phyloP scores from a whole-genome alignment of 2,797 vertebrate genomes.

The Sebastes hopkinsi region DNA sequence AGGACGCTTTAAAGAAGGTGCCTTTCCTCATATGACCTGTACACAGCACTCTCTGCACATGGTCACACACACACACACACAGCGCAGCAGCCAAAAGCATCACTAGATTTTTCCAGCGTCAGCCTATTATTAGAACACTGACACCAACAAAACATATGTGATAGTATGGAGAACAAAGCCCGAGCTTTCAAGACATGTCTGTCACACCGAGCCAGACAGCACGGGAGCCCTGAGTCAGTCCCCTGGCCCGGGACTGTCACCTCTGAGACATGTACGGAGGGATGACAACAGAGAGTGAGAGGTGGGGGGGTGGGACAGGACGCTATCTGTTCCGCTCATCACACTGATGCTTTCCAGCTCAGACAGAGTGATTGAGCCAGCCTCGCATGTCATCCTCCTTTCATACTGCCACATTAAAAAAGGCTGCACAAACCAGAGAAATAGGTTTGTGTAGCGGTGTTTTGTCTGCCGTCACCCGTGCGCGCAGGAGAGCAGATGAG shows the following conservation, averaged over 20 bases:
- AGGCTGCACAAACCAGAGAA: conserved; percentile 46
- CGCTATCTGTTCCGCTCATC: conserved; percentile 53
- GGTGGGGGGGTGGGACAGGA: conserved; percentile 1
- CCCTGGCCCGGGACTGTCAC: conserved; percentile 40
- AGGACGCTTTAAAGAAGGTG: conserved; percentile 34
- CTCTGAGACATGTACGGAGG: conserved; percentile 46
- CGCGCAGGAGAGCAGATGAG: not conserved
- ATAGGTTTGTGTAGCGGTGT: conserved; percentile 41
- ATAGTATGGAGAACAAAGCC: conserved; percentile 65
- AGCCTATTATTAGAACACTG: conserved; percentile 70
- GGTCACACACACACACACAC: conserved; percentile 13
- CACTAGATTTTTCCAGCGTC: conserved; percentile 56
- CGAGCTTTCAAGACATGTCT: conserved; percentile 46
- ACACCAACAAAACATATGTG: conserved; percentile 60
- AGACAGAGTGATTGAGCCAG: conserved; percentile 54
- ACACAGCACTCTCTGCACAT: conserved; percentile 34
- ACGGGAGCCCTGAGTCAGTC: conserved; percentile 39
- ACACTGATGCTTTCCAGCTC: conserved; percentile 64
- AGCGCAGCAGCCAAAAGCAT: conserved; percentile 46
- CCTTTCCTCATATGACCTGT: conserved; percentile 55
- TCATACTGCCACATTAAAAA: conserved; percentile 52
- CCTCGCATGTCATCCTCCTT: conserved; percentile 54
- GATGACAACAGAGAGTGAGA: conserved; percentile 40
- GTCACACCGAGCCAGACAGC: conserved; percentile 37
- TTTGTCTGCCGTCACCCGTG: conserved; percentile 30